Base-by-base conservation (phyloP, 2,113 vertebrate genomes). In the Toxostoma redivivum region DNA sequence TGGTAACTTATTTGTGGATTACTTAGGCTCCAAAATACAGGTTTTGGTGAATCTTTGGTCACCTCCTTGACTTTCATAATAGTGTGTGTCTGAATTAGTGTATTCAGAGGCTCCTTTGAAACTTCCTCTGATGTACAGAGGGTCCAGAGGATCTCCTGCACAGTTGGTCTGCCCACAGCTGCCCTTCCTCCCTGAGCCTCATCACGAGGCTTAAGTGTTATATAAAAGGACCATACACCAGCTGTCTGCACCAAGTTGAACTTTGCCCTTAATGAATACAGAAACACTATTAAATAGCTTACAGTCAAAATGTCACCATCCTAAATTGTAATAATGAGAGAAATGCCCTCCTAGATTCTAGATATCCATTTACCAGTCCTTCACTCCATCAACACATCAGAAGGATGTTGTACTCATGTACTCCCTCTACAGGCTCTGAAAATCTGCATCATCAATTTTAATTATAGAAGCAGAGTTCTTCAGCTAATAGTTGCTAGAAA, bases 201-300 rank as follows among this genome's bases (percentile, higher is more conserved):
- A 95, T 97, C 93, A 94, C 69, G 45, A 97, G 86, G 90, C 82
- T 96, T 93, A 96, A 96, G 92, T 96, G 92, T 96, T 96, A 92
- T 92, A 97, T 96, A 86, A 97, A 97, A 94, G 93, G 95, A 94
- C 94, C 94, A 96, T 94, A 88, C 93, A 96, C 94, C 95, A 97
- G 95, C 96, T 95, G 84, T 92, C 93, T 96, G 93, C 90, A 90
- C 65, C 76, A 85, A 92, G 94, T 81, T 96, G 94, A 96, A 94
- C 94, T 97, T 94, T 96, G 96, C 90, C 95, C 93, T 95, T 95
- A 95, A 93, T 95, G 95, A 95, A 96, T 95, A 95, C 92, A 95
- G 94, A 96, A 97, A 88, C 95, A 94, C 92, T 95, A 92, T 96
- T 94, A 95, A 96, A 96, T 94, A 94, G 95, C 94, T 95, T 96